These are phyloP conservation scores for Oithona nana DNA, from an alignment of 2,888 invertebrate species.

Conservation along the genomic window DNA sequence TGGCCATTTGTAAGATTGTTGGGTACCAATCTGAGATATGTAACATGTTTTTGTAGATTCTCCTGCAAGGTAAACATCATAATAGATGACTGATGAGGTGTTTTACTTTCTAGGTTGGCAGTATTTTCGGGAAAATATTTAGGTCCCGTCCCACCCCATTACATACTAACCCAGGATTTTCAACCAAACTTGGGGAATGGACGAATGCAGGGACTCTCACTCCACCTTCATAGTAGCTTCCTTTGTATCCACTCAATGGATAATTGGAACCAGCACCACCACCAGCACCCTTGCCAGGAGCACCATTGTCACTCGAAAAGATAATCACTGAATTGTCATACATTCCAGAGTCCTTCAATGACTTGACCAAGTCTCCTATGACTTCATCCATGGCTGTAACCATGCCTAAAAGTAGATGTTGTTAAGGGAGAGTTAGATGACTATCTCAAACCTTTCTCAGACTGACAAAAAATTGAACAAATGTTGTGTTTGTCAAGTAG, in stretches of 20 bases:
- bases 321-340: constrained; percentile 31
- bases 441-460: too few relatives aligned
- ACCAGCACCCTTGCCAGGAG: too few relatives aligned
- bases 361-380: constrained; percentile 28
- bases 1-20: not conserved
- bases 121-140: too few relatives aligned
- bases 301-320: constrained; percentile 30
- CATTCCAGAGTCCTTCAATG: constrained; percentile 26
- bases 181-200: not conserved
- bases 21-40: not conserved
- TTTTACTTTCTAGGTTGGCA: too few relatives aligned
- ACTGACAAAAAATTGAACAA: too few relatives aligned
- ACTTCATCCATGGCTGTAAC: constrained; percentile 32
- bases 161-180: not conserved
- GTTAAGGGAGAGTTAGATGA: too few relatives aligned
- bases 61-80: too few relatives aligned
- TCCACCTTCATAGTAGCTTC: not conserved
- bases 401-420: constrained; percentile 27
- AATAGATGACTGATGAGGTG: too few relatives aligned
- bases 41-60: too few relatives aligned
- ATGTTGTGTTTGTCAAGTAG: too few relatives aligned
- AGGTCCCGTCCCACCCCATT: too few relatives aligned
- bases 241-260: not conserved
- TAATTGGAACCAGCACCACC: not conserved
- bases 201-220: not conserved